Conservation (phyloP, 1,140 invertebrate genomes). For the Trichomalopsis sarcophagae region DNA sequence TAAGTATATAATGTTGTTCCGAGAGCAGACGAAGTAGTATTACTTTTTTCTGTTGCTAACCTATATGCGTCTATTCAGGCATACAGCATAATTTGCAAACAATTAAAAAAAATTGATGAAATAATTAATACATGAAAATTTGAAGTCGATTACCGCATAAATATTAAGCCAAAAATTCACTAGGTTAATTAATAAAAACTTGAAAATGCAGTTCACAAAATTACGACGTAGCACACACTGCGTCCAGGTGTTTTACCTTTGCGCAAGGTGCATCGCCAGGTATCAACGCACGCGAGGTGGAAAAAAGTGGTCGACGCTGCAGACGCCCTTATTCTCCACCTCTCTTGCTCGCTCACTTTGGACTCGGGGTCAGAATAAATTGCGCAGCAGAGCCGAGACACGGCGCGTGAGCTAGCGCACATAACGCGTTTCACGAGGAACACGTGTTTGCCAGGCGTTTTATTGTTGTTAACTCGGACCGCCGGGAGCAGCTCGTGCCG, state of each 20-base stretch:
- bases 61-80: too few species aligned
- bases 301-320: not conserved
- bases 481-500: slow-evolving; percentile 43
- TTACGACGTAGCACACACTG: not conserved
- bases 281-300: not conserved
- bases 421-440: slow-evolving; percentile 47
- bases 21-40: too few species aligned
- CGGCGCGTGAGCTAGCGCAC: slow-evolving; percentile 42
- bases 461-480: slow-evolving; percentile 67
- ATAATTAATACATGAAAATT: too few species aligned
- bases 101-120: too few species aligned
- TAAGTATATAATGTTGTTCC: too few species aligned
- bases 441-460: slow-evolving; percentile 69
- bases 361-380: slow-evolving; percentile 60
- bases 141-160: too few species aligned
- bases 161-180: too few species aligned
- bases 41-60: too few species aligned
- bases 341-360: not conserved
- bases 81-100: too few species aligned
- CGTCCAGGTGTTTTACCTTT: slow-evolving; percentile 20
- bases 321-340: not conserved
- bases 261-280: slow-evolving; percentile 27
- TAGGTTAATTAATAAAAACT: not conserved
- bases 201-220: not conserved
- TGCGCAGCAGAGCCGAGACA: slow-evolving; percentile 51